phyloP scores from a whole-genome alignment of 1,140 invertebrate genomes.

The Euschistus heros region DNA sequence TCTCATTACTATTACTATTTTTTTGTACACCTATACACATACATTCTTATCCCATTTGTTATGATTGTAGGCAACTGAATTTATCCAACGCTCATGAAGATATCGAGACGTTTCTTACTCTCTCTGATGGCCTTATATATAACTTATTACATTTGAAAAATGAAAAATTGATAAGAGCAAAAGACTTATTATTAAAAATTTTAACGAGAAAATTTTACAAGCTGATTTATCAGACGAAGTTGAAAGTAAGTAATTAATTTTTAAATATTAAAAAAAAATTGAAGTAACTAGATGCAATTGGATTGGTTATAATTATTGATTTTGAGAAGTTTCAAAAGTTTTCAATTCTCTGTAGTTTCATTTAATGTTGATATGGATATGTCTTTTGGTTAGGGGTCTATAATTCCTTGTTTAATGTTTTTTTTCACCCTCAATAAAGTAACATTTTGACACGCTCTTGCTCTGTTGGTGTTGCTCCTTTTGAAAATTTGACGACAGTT shows the following conservation, averaged over 20 bases:
- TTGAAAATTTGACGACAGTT: too few relatives aligned
- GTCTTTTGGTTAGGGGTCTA: not conserved
- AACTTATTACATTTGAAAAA: not conserved
- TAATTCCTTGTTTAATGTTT: not conserved
- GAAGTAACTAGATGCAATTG: not conserved
- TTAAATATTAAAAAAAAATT: not conserved
- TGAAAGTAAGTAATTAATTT: not conserved
- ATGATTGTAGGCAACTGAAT: constrained; percentile 1
- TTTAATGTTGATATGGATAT: not conserved
- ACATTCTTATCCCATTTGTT: not conserved
- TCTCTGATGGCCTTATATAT: constrained; percentile 1
- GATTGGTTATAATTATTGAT: not conserved
- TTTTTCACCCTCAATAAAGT: not conserved
- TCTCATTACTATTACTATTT: not conserved
- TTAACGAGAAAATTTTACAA: not conserved
- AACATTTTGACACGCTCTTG: not conserved
- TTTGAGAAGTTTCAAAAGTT: not conserved
- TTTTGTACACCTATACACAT: not conserved
- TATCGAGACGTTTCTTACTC: not conserved
- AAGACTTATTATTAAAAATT: not conserved
- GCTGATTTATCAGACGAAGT: not conserved
- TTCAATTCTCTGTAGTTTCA: too few relatives aligned
- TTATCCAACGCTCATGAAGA: constrained; percentile 4
- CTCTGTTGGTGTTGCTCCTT: not conserved
- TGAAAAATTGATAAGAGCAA: not conserved